A percentile compares a stretch with the other conserved stretches of the same genome.
Evolutionary conservation across 1,140 invertebrate genomes (phyloP).

Genomic region (Zaprionus tsacasi): DNA sequence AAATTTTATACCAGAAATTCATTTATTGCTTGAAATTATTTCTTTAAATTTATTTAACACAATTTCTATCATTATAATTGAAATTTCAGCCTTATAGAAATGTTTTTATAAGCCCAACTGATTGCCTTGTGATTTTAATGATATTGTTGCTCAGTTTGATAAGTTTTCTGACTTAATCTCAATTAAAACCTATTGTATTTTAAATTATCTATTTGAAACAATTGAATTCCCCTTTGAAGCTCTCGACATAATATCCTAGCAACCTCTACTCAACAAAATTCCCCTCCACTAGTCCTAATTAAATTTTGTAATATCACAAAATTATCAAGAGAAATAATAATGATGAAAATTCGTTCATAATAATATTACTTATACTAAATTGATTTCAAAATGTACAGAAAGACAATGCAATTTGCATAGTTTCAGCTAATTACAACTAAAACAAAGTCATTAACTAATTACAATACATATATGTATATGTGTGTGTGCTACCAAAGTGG

Average conservation of each 20-base stretch:
- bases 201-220: too few relatives aligned
- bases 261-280: neutral
- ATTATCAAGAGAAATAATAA: neutral
- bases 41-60: too few relatives aligned
- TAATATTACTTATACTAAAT: neutral
- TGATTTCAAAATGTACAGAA: neutral
- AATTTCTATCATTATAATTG: too few relatives aligned
- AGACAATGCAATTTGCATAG: constrained; percentile 10
- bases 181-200: too few relatives aligned
- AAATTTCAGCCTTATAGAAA: too few relatives aligned
- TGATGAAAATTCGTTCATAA: neutral
- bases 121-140: too few relatives aligned
- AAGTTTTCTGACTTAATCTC: neutral
- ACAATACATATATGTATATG: neutral
- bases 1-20: too few relatives aligned
- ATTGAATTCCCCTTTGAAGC: too few relatives aligned
- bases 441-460: constrained; percentile 29
- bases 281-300: neutral
- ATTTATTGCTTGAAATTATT: too few relatives aligned
- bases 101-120: neutral
- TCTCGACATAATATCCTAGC: too few relatives aligned
- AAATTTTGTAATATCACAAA: neutral
- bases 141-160: too few relatives aligned
- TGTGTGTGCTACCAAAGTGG: neutral
- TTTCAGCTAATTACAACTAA: constrained; percentile 9